A percentile compares a stretch with the other conserved stretches of the same genome.
phyloP scores from a whole-genome alignment of 2,797 vertebrate species.

The Melanotaenia maccullochi region DNA sequence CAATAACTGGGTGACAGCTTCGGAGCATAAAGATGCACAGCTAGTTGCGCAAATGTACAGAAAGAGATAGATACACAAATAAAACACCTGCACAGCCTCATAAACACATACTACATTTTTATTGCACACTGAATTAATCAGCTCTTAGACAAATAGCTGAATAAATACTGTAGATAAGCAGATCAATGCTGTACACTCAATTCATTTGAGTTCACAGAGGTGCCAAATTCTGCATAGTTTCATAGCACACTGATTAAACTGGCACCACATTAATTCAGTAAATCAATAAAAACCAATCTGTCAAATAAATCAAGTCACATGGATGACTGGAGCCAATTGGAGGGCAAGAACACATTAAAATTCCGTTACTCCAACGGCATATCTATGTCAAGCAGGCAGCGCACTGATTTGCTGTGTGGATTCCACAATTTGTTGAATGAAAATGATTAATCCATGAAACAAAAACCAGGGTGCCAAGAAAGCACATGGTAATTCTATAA shows the following conservation, averaged over 20 bases:
- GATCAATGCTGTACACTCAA: conserved; percentile 83
- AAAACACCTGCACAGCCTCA: conserved; percentile 49
- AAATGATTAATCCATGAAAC: conserved; percentile 80
- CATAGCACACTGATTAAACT: conserved; percentile 81
- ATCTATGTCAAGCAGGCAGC: conserved; percentile 75
- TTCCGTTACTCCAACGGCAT: conserved; percentile 66
- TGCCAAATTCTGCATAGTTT: conserved; percentile 82
- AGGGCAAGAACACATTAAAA: conserved; percentile 75
- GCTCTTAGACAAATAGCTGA: conserved; percentile 81
- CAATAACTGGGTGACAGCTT: conserved; percentile 57
- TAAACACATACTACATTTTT: conserved; percentile 66
- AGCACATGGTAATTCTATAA: conserved; percentile 78
- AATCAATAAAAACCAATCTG: conserved; percentile 86
- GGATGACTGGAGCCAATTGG: conserved; percentile 74
- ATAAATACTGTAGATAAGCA: conserved; percentile 83
- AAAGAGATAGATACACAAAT: conserved; percentile 44
- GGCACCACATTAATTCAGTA: conserved; percentile 83
- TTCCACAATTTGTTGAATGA: conserved; percentile 78
- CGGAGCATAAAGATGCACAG: conserved; percentile 68
- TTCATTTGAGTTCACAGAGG: conserved; percentile 85
- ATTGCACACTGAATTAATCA: conserved; percentile 81
- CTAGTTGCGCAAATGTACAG: conserved; percentile 54
- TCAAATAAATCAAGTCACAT: conserved; percentile 82
- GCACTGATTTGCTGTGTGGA: conserved; percentile 71
- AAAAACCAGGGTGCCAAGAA: conserved; percentile 78